Conservation (phyloP, 2,113 vertebrate genomes). For the Peucedramus taeniatus region DNA sequence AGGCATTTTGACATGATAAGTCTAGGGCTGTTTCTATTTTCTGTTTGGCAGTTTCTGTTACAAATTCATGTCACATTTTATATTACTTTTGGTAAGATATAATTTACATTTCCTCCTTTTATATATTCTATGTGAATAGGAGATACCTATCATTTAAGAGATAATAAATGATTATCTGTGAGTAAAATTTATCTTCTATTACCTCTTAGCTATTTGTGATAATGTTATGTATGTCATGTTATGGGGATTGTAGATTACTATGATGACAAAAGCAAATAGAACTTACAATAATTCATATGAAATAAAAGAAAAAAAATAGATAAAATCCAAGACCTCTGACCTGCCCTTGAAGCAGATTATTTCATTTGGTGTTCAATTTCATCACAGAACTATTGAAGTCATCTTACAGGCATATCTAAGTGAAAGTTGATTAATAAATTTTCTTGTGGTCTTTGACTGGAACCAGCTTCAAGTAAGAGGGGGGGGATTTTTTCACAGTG, state of each 20-base stretch:
- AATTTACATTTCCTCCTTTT: background rate
- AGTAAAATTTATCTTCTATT: background rate
- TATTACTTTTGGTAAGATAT: background rate
- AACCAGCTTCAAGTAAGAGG: background rate
- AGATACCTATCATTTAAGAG: background rate
- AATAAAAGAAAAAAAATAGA: background rate
- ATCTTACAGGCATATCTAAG: background rate
- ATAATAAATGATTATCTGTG: background rate
- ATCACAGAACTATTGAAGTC: background rate
- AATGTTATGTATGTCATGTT: background rate
- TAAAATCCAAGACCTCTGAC: background rate
- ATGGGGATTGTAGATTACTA: background rate
- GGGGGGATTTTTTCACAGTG: fast-evolving
- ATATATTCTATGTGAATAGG: background rate
- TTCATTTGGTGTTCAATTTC: background rate
- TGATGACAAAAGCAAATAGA: background rate
- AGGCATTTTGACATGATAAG: background rate
- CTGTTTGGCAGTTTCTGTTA: background rate
- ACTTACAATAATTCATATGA: background rate
- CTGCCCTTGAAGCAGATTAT: background rate
- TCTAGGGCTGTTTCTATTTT: background rate
- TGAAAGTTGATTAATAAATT: background rate
- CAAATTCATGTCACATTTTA: background rate
- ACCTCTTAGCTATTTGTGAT: background rate
- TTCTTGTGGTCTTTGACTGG: background rate